These are phyloP conservation scores for Podiceps cristatus DNA, from an alignment of 2,113 vertebrate genomes.

Conservation along the genomic window DNA sequence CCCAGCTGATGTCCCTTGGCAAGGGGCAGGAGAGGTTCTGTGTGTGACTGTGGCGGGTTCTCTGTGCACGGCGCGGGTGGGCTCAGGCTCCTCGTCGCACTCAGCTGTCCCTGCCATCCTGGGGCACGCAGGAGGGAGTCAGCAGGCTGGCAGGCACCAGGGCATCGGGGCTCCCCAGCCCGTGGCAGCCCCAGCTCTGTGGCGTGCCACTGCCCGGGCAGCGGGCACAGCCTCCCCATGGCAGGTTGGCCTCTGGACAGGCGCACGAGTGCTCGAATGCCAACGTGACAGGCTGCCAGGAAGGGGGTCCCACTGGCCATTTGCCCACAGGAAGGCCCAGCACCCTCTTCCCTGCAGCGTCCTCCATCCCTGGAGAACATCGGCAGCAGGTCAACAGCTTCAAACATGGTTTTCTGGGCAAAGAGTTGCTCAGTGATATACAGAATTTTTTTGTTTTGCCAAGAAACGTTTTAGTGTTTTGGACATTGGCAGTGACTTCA, in stretches of 20 bases:
- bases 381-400: neutral
- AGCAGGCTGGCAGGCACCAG: fast-evolving
- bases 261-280: fast-evolving
- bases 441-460: neutral
- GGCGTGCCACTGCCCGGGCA: neutral
- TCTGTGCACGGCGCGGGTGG: neutral
- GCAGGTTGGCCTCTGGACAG: neutral
- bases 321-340: fast-evolving
- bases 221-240: neutral
- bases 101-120: neutral
- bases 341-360: neutral
- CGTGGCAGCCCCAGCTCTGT: fast-evolving
- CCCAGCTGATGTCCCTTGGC: neutral
- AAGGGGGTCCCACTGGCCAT: neutral
- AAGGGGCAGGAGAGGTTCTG: neutral
- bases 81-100: fast-evolving
- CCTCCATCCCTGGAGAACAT: neutral
- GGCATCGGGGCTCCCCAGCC: fast-evolving
- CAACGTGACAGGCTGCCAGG: fast-evolving
- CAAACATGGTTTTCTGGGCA: neutral
- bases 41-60: neutral
- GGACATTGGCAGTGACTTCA: neutral
- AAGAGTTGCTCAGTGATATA: neutral
- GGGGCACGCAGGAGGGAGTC: fast-evolving
- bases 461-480: neutral